Evolutionary conservation across 2,797 vertebrate species (phyloP).

Genomic region (Chaetodon trifasciatus): DNA sequence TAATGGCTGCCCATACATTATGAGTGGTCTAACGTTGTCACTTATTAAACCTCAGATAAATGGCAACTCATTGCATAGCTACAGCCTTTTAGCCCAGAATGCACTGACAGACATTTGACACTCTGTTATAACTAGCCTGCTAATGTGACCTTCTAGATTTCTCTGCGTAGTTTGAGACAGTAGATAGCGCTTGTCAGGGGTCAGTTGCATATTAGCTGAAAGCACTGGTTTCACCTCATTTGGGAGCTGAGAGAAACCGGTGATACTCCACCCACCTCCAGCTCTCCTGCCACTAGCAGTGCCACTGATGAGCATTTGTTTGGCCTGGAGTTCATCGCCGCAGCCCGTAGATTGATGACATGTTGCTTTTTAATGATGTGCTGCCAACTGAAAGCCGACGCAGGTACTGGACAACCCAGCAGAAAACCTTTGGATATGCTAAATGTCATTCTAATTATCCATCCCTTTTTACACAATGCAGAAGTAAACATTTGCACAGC

Average conservation of each 20-base stretch:
- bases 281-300: slow-evolving; percentile 51
- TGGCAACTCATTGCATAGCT: slow-evolving; percentile 32
- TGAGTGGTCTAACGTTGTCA: slow-evolving; percentile 58
- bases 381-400: slow-evolving; percentile 61
- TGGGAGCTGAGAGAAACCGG: slow-evolving; percentile 50
- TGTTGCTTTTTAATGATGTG: slow-evolving; percentile 87
- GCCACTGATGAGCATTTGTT: slow-evolving; percentile 77
- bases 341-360: slow-evolving; percentile 76
- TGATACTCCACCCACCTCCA: slow-evolving; percentile 51
- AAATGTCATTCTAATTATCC: slow-evolving; percentile 88
- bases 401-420: slow-evolving; percentile 49
- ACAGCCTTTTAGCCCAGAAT: slow-evolving; percentile 43
- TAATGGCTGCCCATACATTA: slow-evolving; percentile 68
- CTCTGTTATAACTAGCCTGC: slow-evolving; percentile 57
- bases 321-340: slow-evolving; percentile 75
- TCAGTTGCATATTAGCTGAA: slow-evolving; percentile 63
- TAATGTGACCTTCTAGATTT: slow-evolving; percentile 65
- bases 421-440: slow-evolving; percentile 56
- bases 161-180: slow-evolving; percentile 38
- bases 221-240: slow-evolving; percentile 65
- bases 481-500: slow-evolving; percentile 82
- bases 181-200: slow-evolving; percentile 58
- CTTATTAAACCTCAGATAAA: slow-evolving; percentile 64
- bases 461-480: slow-evolving; percentile 62
- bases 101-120: slow-evolving; percentile 72